These are phyloP conservation scores for Vanessa cardui DNA, from an alignment of 2,888 invertebrate species.

Conservation along the genomic window DNA sequence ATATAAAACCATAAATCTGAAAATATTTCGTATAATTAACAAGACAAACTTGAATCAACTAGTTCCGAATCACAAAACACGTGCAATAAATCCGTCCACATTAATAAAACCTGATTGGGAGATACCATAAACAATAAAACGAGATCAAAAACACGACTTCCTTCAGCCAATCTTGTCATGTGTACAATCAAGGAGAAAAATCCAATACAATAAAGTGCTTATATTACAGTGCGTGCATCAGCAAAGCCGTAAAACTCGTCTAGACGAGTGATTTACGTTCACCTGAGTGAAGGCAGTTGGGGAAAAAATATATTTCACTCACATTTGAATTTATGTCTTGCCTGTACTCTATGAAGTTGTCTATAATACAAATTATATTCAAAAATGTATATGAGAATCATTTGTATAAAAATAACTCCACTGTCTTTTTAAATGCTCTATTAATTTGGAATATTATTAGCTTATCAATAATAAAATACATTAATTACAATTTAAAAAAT, in stretches of 20 bases:
- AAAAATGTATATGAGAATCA: not conserved
- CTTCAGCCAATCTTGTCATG: conserved; percentile 35
- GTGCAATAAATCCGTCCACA: conserved; percentile 39
- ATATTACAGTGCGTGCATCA: conserved; percentile 68
- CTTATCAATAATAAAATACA: too few relatives aligned
- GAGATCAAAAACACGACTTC: conserved; percentile 40
- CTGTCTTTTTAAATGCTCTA: too few relatives aligned
- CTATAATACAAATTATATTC: not conserved
- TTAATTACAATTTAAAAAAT: too few relatives aligned
- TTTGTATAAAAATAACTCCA: not conserved
- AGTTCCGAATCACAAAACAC: conserved; percentile 19
- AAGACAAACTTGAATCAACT: not conserved
- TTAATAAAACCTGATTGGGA: conserved; percentile 41
- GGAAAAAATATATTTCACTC: conserved; percentile 44
- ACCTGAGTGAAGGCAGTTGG: conserved; percentile 57
- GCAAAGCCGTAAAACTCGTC: conserved; percentile 69
- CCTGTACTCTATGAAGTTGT: conserved; percentile 23
- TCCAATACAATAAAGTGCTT: conserved; percentile 60
- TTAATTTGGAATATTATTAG: too few relatives aligned
- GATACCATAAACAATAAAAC: conserved; percentile 40
- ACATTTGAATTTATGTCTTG: conserved; percentile 36
- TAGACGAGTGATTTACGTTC: conserved; percentile 75
- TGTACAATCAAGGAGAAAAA: conserved; percentile 46
- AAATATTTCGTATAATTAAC: not conserved
- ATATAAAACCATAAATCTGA: too few relatives aligned